Conservation (phyloP, 92 coral and sea anemone genomes). For the Diadumene lineata region DNA sequence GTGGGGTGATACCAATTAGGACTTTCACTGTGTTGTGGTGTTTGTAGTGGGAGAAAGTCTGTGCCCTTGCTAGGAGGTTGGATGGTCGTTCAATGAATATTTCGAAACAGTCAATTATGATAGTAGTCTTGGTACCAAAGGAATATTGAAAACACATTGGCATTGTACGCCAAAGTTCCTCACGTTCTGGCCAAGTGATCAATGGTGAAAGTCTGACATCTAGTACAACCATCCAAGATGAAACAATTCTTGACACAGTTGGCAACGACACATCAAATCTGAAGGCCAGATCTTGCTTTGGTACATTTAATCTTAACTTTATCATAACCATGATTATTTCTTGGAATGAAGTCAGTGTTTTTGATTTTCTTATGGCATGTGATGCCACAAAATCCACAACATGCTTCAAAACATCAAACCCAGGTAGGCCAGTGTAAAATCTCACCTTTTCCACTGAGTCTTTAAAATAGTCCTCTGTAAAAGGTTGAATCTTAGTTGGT, state of each 20-base stretch:
- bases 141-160: slow-evolving; percentile 48
- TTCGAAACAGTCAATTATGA: slow-evolving; percentile 28
- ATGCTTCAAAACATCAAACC: slow-evolving; percentile 7
- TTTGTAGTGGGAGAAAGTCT: slow-evolving; percentile 45
- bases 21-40: slow-evolving; percentile 59
- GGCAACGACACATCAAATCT: slow-evolving; percentile 37
- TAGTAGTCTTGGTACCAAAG: slow-evolving; percentile 49
- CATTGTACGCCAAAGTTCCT: slow-evolving; percentile 59
- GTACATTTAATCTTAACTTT: slow-evolving; percentile 44
- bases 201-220: slow-evolving; percentile 40
- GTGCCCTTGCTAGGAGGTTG: slow-evolving; percentile 52
- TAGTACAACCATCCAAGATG: slow-evolving; percentile 43
- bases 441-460: slow-evolving; percentile 1
- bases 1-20: slow-evolving; percentile 61
- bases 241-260: slow-evolving; percentile 35
- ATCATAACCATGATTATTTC: slow-evolving; percentile 39
- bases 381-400: slow-evolving; percentile 11
- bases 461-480: slow-evolving; percentile 12
- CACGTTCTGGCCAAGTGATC: slow-evolving; percentile 62
- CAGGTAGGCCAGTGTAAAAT: slow-evolving; percentile 10
- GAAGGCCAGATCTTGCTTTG: slow-evolving; percentile 46
- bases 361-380: neutral
- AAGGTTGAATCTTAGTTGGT: slow-evolving; percentile 5
- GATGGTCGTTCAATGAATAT: slow-evolving; percentile 46
- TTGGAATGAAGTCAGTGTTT: slow-evolving; percentile 34